These are phyloP conservation scores for Arctia plantaginis DNA, from an alignment of 2,888 invertebrate genomes.

Conservation along the genomic window DNA sequence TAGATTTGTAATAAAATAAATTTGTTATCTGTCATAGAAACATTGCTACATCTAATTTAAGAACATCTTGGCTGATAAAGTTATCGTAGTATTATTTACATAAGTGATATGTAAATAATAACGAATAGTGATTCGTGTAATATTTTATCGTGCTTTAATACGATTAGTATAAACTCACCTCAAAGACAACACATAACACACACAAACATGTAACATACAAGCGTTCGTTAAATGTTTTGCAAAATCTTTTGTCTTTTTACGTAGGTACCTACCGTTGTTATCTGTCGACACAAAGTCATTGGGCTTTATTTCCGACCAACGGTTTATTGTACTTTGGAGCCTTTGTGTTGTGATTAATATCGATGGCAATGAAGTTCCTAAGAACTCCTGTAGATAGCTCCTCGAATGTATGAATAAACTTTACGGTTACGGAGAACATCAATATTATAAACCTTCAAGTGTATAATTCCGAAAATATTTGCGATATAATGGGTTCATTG, in stretches of 20 bases:
- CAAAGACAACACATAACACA: neutral
- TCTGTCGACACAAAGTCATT: conserved; percentile 29
- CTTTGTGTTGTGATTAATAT: neutral
- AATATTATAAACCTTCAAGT: neutral
- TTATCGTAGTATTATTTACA: neutral
- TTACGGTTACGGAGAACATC: neutral
- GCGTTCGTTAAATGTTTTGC: neutral
- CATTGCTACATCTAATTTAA: neutral
- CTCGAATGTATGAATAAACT: neutral
- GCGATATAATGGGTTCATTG: conserved; percentile 35
- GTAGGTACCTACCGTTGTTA: conserved; percentile 1
- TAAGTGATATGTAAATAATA: too few relatives aligned
- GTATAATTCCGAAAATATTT: neutral
- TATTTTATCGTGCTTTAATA: neutral
- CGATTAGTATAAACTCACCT: neutral
- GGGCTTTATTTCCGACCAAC: conserved; percentile 19
- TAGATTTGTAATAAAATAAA: neutral
- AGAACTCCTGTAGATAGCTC: neutral
- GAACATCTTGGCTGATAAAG: neutral
- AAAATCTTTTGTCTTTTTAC: neutral
- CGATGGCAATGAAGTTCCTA: neutral
- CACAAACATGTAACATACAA: neutral
- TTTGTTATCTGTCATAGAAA: neutral
- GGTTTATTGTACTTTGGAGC: conserved; percentile 12
- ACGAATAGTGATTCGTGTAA: neutral